These are phyloP conservation scores for Sphenopsis melanotis DNA, from an alignment of 2,797 vertebrate genomes.

Conservation along the genomic window DNA sequence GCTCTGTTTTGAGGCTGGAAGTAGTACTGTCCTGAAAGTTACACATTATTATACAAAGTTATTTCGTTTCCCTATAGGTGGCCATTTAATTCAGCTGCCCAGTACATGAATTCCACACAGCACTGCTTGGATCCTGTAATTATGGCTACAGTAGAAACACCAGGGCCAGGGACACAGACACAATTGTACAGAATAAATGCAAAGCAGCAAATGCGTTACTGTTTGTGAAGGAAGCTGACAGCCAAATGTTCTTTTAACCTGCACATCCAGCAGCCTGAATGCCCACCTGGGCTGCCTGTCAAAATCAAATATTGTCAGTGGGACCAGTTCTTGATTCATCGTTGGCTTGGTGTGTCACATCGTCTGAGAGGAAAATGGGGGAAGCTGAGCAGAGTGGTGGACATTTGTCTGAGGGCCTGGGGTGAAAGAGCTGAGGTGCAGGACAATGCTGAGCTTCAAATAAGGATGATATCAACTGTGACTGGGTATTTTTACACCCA, in stretches of 20 bases:
- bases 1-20: background rate
- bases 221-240: background rate
- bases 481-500: background rate
- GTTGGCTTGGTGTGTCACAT: background rate
- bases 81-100: conserved; percentile 16
- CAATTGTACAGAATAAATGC: background rate
- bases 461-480: background rate
- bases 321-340: background rate
- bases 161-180: background rate
- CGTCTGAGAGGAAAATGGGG: background rate
- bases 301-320: background rate
- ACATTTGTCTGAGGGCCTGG: background rate
- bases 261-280: background rate
- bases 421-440: background rate
- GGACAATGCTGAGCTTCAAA: background rate
- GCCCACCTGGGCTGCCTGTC: background rate
- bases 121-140: background rate
- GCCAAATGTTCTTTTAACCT: background rate
- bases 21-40: background rate
- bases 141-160: background rate
- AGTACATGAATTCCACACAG: background rate
- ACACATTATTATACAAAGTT: background rate
- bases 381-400: background rate
- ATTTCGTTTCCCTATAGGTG: background rate
- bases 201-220: background rate